A percentile compares a stretch with the other conserved stretches of the same genome.
Conservation (phyloP, 2,113 vertebrate genomes). For the Hystrix brachyura region DNA sequence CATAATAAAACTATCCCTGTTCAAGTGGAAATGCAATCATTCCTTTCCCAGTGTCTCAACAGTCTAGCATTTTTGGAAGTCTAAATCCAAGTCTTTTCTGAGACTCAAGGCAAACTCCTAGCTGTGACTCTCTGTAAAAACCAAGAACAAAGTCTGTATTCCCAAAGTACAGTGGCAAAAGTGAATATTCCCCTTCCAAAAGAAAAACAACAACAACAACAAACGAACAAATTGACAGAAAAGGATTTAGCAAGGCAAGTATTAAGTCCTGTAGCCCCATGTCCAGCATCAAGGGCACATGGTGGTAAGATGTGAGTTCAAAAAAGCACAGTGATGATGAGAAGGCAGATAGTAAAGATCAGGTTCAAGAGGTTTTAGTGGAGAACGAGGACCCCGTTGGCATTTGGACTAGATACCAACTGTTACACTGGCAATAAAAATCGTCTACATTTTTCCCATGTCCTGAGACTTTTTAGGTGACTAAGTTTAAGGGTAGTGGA, state of each 20-base stretch:
- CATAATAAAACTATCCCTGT: neutral
- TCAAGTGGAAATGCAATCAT: neutral
- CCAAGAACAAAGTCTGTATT: neutral
- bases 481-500: neutral
- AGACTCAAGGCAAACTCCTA: neutral
- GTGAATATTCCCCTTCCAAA: neutral
- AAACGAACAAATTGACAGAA: neutral
- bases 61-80: neutral
- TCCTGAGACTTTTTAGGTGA: neutral
- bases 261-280: neutral
- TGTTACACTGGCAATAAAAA: neutral
- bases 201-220: neutral
- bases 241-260: neutral
- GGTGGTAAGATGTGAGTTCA: neutral
- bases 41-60: neutral
- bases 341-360: neutral
- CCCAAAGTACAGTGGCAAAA: neutral
- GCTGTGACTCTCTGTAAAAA: neutral
- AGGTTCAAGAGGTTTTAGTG: neutral
- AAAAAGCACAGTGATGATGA: neutral
- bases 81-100: neutral
- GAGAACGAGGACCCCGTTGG: neutral
- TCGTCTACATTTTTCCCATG: neutral
- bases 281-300: neutral
- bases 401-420: neutral